These are phyloP conservation scores for Thalassaphorura encarpata DNA, from an alignment of 1,140 invertebrate species.

Conservation along the genomic window DNA sequence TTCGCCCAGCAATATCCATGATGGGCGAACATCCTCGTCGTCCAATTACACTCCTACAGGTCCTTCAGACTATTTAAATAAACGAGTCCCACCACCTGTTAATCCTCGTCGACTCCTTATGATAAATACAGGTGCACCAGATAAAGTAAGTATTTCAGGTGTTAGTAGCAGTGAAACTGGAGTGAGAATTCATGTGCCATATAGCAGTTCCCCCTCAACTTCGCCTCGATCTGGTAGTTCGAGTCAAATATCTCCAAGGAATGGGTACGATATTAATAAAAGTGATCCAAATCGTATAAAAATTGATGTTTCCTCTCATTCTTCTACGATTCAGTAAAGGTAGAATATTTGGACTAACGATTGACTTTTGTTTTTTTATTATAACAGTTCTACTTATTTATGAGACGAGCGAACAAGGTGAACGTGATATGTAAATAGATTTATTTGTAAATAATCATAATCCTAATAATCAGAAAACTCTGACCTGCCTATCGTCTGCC, in stretches of 20 bases:
- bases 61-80: neutral
- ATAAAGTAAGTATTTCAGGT: neutral
- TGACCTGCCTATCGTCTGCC: no score
- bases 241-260: neutral
- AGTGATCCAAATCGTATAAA: slow-evolving; percentile 29
- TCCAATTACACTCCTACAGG: neutral
- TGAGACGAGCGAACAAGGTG: no score
- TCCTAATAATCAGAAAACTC: no score
- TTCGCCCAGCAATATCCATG: neutral
- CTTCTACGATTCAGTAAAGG: neutral
- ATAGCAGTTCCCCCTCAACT: slow-evolving; percentile 3
- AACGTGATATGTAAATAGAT: no score
- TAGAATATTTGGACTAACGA: neutral
- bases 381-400: no score
- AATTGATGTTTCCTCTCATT: slow-evolving; percentile 21
- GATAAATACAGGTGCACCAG: no score
- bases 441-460: no score
- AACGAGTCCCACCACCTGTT: slow-evolving; percentile 13
- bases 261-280: slow-evolving; percentile 21
- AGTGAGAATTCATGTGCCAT: slow-evolving; percentile 32
- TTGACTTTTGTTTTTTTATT: neutral
- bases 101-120: no score
- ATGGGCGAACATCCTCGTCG: slow-evolving; percentile 2
- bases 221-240: neutral
- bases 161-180: slow-evolving; percentile 4